Percentiles rank a stretch among this genome's conserved stretches.
phyloP scores from a whole-genome alignment of 2,113 vertebrate genomes.

The Ornithorhynchus anatinus region DNA sequence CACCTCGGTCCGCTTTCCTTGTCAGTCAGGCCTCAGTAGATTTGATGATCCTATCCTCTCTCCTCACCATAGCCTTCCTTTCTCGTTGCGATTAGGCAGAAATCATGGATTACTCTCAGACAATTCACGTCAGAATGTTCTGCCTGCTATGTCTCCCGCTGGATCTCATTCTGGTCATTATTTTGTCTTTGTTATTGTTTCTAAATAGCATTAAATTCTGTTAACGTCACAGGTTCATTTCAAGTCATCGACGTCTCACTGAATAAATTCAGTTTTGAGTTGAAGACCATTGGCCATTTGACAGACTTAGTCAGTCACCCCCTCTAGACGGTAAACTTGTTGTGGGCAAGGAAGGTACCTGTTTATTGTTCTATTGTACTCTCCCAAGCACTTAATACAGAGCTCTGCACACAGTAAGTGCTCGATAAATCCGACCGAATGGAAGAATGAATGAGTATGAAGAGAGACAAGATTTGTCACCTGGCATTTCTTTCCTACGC shows the following conservation, averaged over 20 bases:
- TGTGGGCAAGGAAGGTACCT: no score
- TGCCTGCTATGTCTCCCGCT: conserved; percentile 54
- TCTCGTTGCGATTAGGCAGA: not conserved
- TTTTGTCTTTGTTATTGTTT: conserved; percentile 51
- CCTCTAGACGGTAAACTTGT: no score
- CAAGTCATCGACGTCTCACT: conserved; percentile 25
- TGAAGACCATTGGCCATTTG: no score
- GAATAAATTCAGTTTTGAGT: no score
- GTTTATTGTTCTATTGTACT: no score
- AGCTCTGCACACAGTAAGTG: no score
- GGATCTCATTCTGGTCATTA: conserved; percentile 52
- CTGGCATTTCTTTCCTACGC: no score
- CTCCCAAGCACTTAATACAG: no score
- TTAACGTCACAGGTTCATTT: conserved; percentile 48
- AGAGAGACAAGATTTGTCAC: no score
- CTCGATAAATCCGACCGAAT: no score
- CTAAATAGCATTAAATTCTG: conserved; percentile 51
- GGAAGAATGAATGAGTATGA: no score
- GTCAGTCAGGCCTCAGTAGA: not conserved
- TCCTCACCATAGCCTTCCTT: not conserved
- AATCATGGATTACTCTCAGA: conserved; percentile 10
- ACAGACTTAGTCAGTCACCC: no score
- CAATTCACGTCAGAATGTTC: conserved; percentile 33
- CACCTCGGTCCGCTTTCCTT: not conserved
- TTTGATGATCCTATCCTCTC: not conserved